Conservation (phyloP, 2,888 invertebrate species). For the Dysmachus trigonus region DNA sequence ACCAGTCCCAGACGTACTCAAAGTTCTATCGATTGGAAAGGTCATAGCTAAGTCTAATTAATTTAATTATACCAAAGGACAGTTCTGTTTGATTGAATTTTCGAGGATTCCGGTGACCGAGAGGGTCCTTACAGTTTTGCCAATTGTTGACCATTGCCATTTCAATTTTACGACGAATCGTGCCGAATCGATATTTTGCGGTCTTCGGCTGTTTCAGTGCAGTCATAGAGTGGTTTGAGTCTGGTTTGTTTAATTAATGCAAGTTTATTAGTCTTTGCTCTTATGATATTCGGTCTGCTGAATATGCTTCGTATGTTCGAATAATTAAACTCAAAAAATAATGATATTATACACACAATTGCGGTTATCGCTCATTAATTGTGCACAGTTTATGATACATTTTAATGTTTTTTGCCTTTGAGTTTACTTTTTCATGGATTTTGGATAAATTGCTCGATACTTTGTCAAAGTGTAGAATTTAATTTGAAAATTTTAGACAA, state of each 20-base stretch:
- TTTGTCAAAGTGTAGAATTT: not conserved
- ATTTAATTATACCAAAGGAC: conserved; percentile 50
- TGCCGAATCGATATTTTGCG: conserved; percentile 45
- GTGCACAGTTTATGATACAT: not conserved
- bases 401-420: not conserved
- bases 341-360: not conserved
- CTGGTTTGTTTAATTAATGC: not conserved
- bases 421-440: not conserved
- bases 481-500: not conserved
- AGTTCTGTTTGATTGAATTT: conserved; percentile 50
- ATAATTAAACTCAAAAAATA: not conserved
- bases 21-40: conserved; percentile 45
- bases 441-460: not conserved
- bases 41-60: conserved; percentile 50
- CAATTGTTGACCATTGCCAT: conserved; percentile 25
- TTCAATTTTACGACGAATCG: conserved; percentile 42
- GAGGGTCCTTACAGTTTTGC: conserved; percentile 21
- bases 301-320: not conserved
- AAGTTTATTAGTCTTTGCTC: not conserved
- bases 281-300: not conserved
- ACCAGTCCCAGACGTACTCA: not conserved
- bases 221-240: not conserved
- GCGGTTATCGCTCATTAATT: not conserved
- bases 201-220: conserved; percentile 21
- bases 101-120: conserved; percentile 21